Base-by-base conservation (phyloP, 2,113 vertebrate genomes). In the Pseudolaguvia tuberculata region DNA sequence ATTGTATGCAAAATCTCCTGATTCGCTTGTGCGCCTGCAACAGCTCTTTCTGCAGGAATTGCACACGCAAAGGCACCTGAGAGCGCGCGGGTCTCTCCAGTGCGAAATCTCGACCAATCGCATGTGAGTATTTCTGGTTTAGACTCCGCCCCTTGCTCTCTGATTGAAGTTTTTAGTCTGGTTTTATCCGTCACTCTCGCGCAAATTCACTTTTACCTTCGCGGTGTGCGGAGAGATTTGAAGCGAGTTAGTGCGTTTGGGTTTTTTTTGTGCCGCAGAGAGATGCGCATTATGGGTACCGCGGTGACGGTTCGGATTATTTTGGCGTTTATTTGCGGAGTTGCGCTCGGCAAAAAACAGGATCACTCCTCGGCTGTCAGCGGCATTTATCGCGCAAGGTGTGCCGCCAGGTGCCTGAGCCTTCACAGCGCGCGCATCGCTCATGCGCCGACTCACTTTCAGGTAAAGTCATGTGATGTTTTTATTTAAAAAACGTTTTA, bases 401-500 rank as follows among this genome's bases (percentile, higher is more conserved):
- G 94, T 81, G 86, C 91, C 59, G 92, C 94, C 81, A 90, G 94
- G 82, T 96, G 94, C 86, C 92, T 96, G 59, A 92, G 93, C 75
- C 83, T 96, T 77, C 92, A 94, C 88, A 90, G 92, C 81, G 93
- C 92, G 56, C 92, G 92, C 83, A 90, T 92, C 85, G 91, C 91
- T 79, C 88, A 91, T 84, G 90, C 91, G 87, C 90, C 88, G 89
- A 88, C 88, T 69, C 92, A 93, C 89, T 91, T 91, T 87, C 83
- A 85, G 84, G 86, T 89, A 73, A 66, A 42, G 47, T 35, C 35
- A 1, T 15, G 12, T 39, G n/a, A 29, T 55, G 29, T 20, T 12
- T 12, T 35, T 31, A 10, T 21, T 21, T 12, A 2, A n/a, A n/a
- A 23, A n/a, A 52, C 17, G 21, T 15, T 39, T 5, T 45, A 56